These are phyloP conservation scores for Nematopogon swammerdamellus DNA, from an alignment of 2,888 invertebrate genomes.

Conservation along the genomic window DNA sequence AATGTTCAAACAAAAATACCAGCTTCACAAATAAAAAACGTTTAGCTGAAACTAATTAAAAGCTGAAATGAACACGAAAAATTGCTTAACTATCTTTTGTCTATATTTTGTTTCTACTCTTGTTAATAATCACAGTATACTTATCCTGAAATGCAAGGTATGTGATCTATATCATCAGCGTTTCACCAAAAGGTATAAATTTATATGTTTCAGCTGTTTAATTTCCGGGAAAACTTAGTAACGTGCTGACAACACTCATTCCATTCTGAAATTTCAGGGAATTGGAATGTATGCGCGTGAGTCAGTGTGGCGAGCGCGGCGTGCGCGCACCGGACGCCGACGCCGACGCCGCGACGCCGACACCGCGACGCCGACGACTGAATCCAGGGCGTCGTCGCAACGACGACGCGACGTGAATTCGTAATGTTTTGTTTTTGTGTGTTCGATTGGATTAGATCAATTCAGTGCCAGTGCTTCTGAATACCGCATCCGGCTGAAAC, in stretches of 20 bases:
- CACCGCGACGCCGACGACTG: constrained; percentile 3
- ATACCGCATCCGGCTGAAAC: not conserved
- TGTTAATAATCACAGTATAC: too few relatives aligned
- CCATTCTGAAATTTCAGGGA: not conserved
- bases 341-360: constrained; percentile 31
- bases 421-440: not conserved
- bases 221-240: too few relatives aligned
- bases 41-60: too few relatives aligned
- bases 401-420: not conserved
- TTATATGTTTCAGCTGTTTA: too few relatives aligned
- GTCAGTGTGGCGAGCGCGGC: constrained; percentile 33
- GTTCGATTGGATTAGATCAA: not conserved
- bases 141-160: too few relatives aligned
- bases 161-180: too few relatives aligned
- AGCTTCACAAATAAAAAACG: too few relatives aligned
- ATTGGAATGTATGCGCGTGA: constrained; percentile 21
- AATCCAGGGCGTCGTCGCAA: not conserved
- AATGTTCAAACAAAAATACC: too few relatives aligned
- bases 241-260: not conserved
- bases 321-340: constrained; percentile 19
- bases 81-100: too few relatives aligned
- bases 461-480: not conserved
- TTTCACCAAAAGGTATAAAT: too few relatives aligned
- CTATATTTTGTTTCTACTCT: too few relatives aligned
- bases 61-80: too few relatives aligned